Evolutionary conservation across 2,888 invertebrate species (phyloP).

Genomic region (Hypolimnas misippus): DNA sequence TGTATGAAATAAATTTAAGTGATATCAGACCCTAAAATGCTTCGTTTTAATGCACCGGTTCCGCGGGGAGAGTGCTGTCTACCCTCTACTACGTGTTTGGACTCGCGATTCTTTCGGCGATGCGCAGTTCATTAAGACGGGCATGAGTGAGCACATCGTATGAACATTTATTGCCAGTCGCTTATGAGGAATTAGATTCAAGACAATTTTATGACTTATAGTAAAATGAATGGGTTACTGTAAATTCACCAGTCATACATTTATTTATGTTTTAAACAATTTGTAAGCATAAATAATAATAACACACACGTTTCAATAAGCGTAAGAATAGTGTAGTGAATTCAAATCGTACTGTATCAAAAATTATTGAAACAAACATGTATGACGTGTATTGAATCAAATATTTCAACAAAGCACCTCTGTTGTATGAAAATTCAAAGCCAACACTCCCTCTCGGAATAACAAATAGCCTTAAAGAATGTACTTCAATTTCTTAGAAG

Average conservation of each 20-base stretch:
- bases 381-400: conserved; percentile 24
- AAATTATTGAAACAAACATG: conserved; percentile 11
- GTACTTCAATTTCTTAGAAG: conserved; percentile 61
- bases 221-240: not conserved
- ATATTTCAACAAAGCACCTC: conserved; percentile 25
- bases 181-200: conserved; percentile 36
- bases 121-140: conserved; percentile 72
- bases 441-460: conserved; percentile 41
- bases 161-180: conserved; percentile 44
- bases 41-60: conserved; percentile 61
- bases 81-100: conserved; percentile 72
- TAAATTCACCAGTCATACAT: too few species aligned
- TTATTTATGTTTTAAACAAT: too few species aligned
- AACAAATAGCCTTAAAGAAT: conserved; percentile 46
- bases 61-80: conserved; percentile 66
- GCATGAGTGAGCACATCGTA: conserved; percentile 56
- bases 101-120: conserved; percentile 66
- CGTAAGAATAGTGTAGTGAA: not conserved
- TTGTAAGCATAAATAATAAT: too few species aligned
- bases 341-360: conserved; percentile 2
- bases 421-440: conserved; percentile 37
- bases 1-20: not conserved
- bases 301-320: not conserved
- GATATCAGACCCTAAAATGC: conserved; percentile 43
- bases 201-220: conserved; percentile 28